phyloP scores from a whole-genome alignment of 2,797 vertebrate species.

The Poecile montanus region DNA sequence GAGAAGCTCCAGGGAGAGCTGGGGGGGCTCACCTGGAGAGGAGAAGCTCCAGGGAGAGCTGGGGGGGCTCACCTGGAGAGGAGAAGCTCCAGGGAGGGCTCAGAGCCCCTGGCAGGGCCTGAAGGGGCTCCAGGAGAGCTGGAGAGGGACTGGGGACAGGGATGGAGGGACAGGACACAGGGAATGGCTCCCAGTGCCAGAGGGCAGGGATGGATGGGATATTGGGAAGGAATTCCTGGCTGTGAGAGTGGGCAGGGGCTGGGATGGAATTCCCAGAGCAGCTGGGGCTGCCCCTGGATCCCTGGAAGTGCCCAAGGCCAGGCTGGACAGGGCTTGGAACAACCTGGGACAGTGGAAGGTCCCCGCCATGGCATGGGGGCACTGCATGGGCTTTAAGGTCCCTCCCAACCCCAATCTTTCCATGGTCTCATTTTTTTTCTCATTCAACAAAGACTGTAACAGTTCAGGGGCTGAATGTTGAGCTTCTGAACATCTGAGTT shows the following conservation, averaged over 20 bases:
- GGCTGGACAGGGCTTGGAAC: background rate
- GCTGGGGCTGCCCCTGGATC: background rate
- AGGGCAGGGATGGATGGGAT: accelerated
- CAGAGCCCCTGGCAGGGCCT: background rate
- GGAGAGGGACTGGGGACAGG: background rate
- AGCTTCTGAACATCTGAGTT: background rate
- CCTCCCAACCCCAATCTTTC: background rate
- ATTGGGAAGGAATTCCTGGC: accelerated
- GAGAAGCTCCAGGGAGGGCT: background rate
- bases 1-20: background rate
- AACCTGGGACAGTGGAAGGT: background rate
- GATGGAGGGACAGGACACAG: background rate
- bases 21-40: background rate
- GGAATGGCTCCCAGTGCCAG: background rate
- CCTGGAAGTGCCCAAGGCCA: background rate
- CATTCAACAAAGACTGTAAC: background rate
- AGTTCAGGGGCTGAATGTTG: background rate
- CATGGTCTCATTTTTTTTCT: background rate
- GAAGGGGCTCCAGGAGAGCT: background rate
- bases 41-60: too few species aligned
- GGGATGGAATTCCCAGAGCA: background rate
- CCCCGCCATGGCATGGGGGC: background rate
- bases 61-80: background rate
- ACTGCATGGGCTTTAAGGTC: accelerated
- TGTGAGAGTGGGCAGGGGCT: accelerated